Evolutionary conservation across 2,113 vertebrate genomes (phyloP).

Genomic region (Chlorodrepanis virens): DNA sequence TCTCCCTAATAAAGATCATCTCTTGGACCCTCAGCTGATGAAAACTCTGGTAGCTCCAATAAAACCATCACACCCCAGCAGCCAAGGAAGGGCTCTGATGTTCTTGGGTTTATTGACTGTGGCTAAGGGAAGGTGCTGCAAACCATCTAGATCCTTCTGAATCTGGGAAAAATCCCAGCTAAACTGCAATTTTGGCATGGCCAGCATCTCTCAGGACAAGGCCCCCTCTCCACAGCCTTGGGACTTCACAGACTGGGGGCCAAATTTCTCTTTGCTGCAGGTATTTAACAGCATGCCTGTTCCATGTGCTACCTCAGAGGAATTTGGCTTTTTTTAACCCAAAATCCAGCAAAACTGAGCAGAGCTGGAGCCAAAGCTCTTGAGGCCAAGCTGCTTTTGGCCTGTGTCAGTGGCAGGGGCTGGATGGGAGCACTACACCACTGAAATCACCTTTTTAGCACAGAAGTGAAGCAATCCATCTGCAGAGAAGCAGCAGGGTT

Average conservation of each 20-base stretch:
- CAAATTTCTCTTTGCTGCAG: not conserved
- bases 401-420: not conserved
- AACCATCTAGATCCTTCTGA: not conserved
- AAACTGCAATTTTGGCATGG: rapidly evolving
- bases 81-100: not conserved
- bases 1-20: not conserved
- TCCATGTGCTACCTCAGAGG: rapidly evolving
- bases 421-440: not conserved
- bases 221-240: not conserved
- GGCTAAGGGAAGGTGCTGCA: not conserved
- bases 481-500: not conserved
- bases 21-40: not conserved
- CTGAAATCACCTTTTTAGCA: not conserved
- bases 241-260: not conserved
- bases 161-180: not conserved
- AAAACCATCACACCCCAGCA: not conserved
- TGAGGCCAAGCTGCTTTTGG: not conserved
- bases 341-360: not conserved
- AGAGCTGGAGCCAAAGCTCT: not conserved
- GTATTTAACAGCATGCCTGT: not conserved
- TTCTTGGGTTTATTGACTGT: not conserved
- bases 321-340: not conserved
- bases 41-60: not conserved
- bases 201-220: rapidly evolving
- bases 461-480: not conserved